Conservation (phyloP, 2,888 invertebrate genomes). For the Drosophila seclusa region DNA sequence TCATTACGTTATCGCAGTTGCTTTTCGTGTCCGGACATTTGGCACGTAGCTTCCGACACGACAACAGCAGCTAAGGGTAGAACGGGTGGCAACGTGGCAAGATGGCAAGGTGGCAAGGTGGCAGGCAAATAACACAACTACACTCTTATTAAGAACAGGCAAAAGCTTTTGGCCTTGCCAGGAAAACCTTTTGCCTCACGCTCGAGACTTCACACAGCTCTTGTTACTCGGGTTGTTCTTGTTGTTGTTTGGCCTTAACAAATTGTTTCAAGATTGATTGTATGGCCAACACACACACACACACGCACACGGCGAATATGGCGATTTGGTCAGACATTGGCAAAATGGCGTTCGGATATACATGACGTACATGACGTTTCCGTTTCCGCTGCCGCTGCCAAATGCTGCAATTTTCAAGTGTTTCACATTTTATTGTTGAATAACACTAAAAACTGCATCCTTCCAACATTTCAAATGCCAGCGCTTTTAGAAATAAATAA, state of each 20-base stretch:
- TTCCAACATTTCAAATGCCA: slow-evolving; percentile 32
- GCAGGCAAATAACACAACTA: slow-evolving; percentile 37
- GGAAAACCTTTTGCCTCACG: slow-evolving; percentile 53
- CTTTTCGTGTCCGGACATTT: slow-evolving; percentile 75
- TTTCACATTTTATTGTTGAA: slow-evolving; percentile 65
- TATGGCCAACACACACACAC: slow-evolving; percentile 57
- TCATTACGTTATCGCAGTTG: slow-evolving; percentile 81
- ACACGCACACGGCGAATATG: slow-evolving; percentile 2
- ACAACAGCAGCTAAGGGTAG: slow-evolving; percentile 28
- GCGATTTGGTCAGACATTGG: slow-evolving; percentile 56
- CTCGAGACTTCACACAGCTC: slow-evolving; percentile 29
- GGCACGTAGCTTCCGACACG: slow-evolving; percentile 81
- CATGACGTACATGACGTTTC: slow-evolving; percentile 81
- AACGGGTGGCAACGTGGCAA: neutral
- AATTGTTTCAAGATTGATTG: slow-evolving; percentile 81
- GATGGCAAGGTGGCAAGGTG: neutral
- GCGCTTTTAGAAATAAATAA: slow-evolving; percentile 49
- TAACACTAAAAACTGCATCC: slow-evolving; percentile 13
- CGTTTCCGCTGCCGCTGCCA: slow-evolving; percentile 71
- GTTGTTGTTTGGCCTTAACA: slow-evolving; percentile 43
- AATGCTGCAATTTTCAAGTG: slow-evolving; percentile 58
- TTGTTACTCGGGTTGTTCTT: slow-evolving; percentile 18
- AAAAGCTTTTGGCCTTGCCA: slow-evolving; percentile 51
- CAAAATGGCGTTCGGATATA: slow-evolving; percentile 72
- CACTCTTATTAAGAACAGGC: slow-evolving; percentile 36